phyloP scores from a whole-genome alignment of 2,113 vertebrate genomes.

The Natator depressus region DNA sequence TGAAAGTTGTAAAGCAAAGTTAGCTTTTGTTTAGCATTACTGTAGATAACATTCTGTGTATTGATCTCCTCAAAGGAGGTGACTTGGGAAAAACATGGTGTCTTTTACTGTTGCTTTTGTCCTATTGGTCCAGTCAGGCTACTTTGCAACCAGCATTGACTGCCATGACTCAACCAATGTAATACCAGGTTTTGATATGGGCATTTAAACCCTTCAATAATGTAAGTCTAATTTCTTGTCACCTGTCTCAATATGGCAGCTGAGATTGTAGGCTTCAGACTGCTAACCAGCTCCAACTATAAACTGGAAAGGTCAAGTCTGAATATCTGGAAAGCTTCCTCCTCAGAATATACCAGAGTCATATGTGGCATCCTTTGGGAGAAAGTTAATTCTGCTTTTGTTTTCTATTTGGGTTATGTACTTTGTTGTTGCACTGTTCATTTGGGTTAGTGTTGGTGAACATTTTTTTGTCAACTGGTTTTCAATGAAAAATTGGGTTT shows the following conservation, averaged over 20 bases:
- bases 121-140: background rate
- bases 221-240: background rate
- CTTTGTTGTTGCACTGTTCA: background rate
- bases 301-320: background rate
- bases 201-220: background rate
- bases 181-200: too few relatives aligned
- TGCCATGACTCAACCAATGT: background rate
- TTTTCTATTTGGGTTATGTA: background rate
- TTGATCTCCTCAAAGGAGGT: background rate
- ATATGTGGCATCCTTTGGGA: background rate
- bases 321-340: accelerated
- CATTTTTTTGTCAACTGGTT: background rate
- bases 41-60: background rate
- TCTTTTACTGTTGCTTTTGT: background rate
- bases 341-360: background rate
- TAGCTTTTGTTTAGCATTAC: background rate
- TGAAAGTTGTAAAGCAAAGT: background rate
- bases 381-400: background rate
- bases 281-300: background rate
- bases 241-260: background rate
- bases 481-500: background rate
- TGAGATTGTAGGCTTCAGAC: background rate
- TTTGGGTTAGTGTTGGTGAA: accelerated
- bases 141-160: background rate
- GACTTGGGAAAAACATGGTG: background rate